Conservation (phyloP, 92 coral and sea anemone genomes). For the Parazoanthus swiftii region DNA sequence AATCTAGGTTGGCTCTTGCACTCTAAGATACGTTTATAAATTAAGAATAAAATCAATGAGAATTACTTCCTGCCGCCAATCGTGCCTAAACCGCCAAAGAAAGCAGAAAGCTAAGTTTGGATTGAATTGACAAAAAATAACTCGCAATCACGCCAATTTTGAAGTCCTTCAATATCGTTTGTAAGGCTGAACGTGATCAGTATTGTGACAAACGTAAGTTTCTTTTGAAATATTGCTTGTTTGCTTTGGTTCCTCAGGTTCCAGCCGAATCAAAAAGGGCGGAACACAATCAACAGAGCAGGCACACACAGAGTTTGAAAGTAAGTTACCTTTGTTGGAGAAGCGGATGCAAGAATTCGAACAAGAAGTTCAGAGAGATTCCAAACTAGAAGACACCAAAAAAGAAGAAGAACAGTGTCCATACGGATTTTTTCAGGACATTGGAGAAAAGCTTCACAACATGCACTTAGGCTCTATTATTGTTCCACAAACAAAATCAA, state of each 20-base stretch:
- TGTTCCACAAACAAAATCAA: conserved; percentile 23
- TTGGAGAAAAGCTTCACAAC: conserved; percentile 13
- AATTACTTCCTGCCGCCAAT: too few relatives aligned
- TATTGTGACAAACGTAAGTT: too few relatives aligned
- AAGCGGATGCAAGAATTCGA: conserved; percentile 26
- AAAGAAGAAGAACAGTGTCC: conserved; percentile 1
- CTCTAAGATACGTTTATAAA: too few relatives aligned
- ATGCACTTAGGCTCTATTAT: conserved; percentile 7
- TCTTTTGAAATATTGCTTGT: neutral
- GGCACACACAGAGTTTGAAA: neutral
- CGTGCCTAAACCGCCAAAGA: too few relatives aligned
- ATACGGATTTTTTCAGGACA: conserved; percentile 17
- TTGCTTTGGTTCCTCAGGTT: neutral
- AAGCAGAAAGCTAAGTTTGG: too few relatives aligned
- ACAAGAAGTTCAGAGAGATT: conserved; percentile 19
- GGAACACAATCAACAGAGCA: conserved; percentile 11
- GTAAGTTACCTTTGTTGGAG: conserved; percentile 22
- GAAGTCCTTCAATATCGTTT: too few relatives aligned
- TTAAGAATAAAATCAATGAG: too few relatives aligned
- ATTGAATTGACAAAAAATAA: too few relatives aligned
- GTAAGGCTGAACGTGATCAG: too few relatives aligned
- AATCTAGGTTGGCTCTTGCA: too few relatives aligned
- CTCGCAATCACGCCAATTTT: too few relatives aligned
- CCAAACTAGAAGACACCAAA: conserved; percentile 7
- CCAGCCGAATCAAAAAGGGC: conserved; percentile 2